Base-by-base conservation (phyloP, 2,888 invertebrate species). In the Spodoptera littoralis region DNA sequence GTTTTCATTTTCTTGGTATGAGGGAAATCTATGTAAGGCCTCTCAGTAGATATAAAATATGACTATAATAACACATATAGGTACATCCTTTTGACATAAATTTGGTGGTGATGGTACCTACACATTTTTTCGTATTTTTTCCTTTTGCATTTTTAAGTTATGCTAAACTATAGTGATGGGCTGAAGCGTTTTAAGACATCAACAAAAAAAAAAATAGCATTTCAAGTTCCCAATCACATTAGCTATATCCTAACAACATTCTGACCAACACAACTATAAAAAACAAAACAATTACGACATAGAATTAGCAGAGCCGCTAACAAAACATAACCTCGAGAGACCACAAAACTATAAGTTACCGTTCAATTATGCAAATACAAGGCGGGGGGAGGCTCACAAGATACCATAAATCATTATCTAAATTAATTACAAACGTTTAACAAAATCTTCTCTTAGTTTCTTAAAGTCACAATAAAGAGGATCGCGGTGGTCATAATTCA, bases 401-500 rank as follows among this genome's bases (percentile, higher is more conserved):
- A 74, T 62, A 88, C 92, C 92, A 94, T 94, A 91, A 92, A 94
- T 94, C 94, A 94, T 93, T 94, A 94, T 94, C 92, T 94, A 93
- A 94, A 94, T 94, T 94, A 94, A 94, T 94, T 94, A 94, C 90
- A 88, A 89, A 92, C 92, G 91, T 91, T 91, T 94, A 90, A 93
- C 89, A 92, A 93, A 93, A 94, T 93, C 93, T 91, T 89, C 90
- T 90, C 92, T 91, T 90, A 92, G 94, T 94, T 94, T 94, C 94
- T 94, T 94, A 93, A 93, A 94, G 93, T 94, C 94, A 94, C 94
- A 94, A 94, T 94, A 94, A 93, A 93, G 93, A 91, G 93, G 93
- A 90, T 90, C 90, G 89, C 85, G 87, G 88, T 82, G 95, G 94
- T 95, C 95, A 96, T 96, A 96, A 96, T 95, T 96, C 96, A 96